phyloP scores from a whole-genome alignment of 1,140 invertebrate genomes.

The Drosophila leontia region DNA sequence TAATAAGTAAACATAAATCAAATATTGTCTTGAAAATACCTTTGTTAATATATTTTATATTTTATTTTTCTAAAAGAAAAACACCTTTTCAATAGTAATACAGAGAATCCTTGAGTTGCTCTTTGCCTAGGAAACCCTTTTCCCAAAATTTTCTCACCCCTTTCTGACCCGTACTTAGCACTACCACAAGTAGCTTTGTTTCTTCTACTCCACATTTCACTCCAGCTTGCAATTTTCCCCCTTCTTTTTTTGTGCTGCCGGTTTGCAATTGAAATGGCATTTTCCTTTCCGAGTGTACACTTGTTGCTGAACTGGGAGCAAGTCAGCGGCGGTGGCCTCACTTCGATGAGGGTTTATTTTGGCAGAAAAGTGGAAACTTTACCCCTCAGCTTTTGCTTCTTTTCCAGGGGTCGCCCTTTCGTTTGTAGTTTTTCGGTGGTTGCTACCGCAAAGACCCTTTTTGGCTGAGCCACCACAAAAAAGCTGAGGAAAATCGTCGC shows the following conservation, averaged over 20 bases:
- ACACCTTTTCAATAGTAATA: not conserved
- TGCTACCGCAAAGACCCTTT: constrained; percentile 46
- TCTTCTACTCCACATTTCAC: constrained; percentile 31
- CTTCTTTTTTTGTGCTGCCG: not conserved
- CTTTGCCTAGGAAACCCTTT: not conserved
- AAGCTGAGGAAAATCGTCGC: constrained; percentile 70
- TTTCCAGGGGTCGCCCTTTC: constrained; percentile 12
- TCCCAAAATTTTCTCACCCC: constrained; percentile 25
- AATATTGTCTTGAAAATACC: not conserved
- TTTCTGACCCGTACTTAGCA: not conserved
- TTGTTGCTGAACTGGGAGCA: constrained; percentile 54
- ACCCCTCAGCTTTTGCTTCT: constrained; percentile 18
- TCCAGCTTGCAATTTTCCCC: constrained; percentile 28
- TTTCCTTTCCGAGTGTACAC: constrained; percentile 59
- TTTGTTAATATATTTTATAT: not conserved
- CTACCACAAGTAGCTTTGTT: constrained; percentile 38
- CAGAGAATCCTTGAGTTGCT: not conserved
- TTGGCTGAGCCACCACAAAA: constrained; percentile 23
- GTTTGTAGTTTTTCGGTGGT: constrained; percentile 72
- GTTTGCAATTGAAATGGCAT: constrained; percentile 56
- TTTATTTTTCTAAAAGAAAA: not conserved
- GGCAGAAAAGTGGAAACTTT: constrained; percentile 56
- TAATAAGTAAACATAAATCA: not conserved
- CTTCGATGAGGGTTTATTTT: constrained; percentile 57
- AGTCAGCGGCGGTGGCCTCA: not conserved